Conservation (phyloP, 2,797 vertebrate genomes). For the Silurus lanzhouensis region DNA sequence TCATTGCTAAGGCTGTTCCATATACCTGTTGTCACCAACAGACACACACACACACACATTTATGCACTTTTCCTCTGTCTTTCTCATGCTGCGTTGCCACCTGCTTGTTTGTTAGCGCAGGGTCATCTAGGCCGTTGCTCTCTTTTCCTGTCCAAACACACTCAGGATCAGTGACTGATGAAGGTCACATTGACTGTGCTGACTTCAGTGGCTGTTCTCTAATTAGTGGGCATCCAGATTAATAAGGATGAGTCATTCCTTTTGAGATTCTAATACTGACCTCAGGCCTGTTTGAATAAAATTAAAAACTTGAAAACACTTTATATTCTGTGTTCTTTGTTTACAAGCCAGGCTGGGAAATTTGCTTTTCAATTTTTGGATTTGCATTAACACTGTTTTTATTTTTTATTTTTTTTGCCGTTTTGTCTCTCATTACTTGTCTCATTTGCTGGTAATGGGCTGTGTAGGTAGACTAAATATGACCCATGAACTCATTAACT, state of each 20-base stretch:
- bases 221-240: slow-evolving; percentile 29
- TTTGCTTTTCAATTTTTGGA: background rate
- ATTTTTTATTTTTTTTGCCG: background rate
- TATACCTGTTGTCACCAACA: slow-evolving; percentile 25
- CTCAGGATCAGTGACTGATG: slow-evolving; percentile 28
- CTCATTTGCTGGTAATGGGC: slow-evolving; percentile 3
- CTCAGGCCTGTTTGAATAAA: slow-evolving; percentile 4
- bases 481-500: background rate
- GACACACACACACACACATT: slow-evolving; percentile 16
- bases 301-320: background rate
- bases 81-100: slow-evolving; percentile 52
- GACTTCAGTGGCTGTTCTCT: slow-evolving; percentile 36
- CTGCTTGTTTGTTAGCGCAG: slow-evolving; percentile 54
- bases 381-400: background rate
- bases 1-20: slow-evolving; percentile 17
- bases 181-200: slow-evolving; percentile 53
- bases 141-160: slow-evolving; percentile 53
- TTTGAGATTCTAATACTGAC: slow-evolving; percentile 9
- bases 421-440: background rate
- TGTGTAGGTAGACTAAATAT: background rate
- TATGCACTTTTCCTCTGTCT: slow-evolving; percentile 25
- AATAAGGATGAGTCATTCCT: slow-evolving; percentile 38
- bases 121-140: slow-evolving; percentile 42
- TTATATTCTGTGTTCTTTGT: background rate
- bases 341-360: background rate